Evolutionary conservation across 2,797 vertebrate genomes (phyloP).

Genomic region (Sebastes diploproa): DNA sequence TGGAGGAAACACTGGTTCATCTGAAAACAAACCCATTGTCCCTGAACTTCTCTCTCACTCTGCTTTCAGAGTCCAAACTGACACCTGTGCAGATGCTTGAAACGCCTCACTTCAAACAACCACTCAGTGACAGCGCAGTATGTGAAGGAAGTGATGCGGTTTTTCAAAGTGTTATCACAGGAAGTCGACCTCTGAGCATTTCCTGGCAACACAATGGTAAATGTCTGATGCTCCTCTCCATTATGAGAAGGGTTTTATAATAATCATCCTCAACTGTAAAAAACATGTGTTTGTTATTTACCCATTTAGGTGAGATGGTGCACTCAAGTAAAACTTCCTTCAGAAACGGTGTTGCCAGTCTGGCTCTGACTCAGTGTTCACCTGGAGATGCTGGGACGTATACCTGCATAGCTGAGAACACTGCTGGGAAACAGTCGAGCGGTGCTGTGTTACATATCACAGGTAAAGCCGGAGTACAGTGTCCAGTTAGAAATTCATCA

Average conservation of each 20-base stretch:
- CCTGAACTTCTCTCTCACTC: neutral
- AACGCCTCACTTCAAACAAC: conserved; percentile 41
- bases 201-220: conserved; percentile 74
- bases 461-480: conserved; percentile 26
- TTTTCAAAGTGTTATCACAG: conserved; percentile 66
- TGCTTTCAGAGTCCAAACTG: conserved; percentile 39
- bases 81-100: neutral
- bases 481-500: neutral
- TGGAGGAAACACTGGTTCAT: neutral
- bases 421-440: conserved; percentile 37
- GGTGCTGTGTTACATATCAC: conserved; percentile 30
- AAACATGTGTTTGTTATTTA: neutral
- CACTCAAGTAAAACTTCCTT: conserved; percentile 27
- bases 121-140: conserved; percentile 22
- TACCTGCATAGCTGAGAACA: conserved; percentile 54
- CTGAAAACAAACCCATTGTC: neutral
- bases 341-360: conserved; percentile 33
- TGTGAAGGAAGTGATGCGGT: conserved; percentile 54
- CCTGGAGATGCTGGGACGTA: conserved; percentile 41
- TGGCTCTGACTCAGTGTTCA: conserved; percentile 35
- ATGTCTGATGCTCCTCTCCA: neutral
- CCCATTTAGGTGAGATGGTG: conserved; percentile 32
- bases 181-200: conserved; percentile 55
- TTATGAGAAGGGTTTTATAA: neutral
- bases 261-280: neutral